phyloP scores from a whole-genome alignment of 2,113 vertebrate genomes.

The Pampusana beccarii region DNA sequence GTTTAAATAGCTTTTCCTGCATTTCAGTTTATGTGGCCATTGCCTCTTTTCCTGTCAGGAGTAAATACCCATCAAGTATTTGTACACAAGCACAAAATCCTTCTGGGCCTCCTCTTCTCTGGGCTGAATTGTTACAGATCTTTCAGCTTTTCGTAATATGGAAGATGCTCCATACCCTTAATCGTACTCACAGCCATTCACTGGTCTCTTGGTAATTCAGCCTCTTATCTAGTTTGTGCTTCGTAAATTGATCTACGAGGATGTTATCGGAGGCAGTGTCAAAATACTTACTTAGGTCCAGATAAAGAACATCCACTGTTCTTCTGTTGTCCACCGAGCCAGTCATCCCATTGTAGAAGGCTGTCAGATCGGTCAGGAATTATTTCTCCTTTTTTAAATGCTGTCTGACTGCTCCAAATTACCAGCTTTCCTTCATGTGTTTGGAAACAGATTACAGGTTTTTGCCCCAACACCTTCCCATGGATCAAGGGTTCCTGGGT shows the following conservation, averaged over 20 bases:
- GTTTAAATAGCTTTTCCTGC: neutral
- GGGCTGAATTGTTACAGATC: neutral
- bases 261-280: no score
- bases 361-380: neutral
- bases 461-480: neutral
- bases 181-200: neutral
- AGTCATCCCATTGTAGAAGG: neutral
- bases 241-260: neutral
- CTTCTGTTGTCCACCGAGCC: neutral
- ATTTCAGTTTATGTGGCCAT: neutral
- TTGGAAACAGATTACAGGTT: neutral
- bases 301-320: neutral
- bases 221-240: neutral
- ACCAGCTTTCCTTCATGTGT: neutral
- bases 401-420: neutral
- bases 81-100: neutral
- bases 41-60: neutral
- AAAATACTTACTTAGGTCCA: neutral
- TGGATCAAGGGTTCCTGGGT: neutral
- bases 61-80: no score
- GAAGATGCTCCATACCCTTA: neutral
- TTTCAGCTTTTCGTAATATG: neutral
- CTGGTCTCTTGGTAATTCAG: neutral
- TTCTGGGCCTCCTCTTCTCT: neutral
- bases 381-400: neutral